phyloP scores from a whole-genome alignment of 2,888 invertebrate species.

The Tipula lateralis region DNA sequence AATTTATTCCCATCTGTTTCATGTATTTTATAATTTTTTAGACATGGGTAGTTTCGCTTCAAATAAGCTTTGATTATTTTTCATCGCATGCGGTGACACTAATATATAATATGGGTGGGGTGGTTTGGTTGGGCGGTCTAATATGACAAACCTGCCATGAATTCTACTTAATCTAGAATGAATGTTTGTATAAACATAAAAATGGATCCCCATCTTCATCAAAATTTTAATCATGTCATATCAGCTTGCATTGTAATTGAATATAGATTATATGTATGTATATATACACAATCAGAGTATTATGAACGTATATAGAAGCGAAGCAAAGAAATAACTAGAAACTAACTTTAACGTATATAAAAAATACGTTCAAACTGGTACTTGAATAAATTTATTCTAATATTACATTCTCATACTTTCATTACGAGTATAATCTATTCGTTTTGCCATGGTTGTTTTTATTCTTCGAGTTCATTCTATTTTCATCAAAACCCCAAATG shows the following conservation, averaged over 20 bases:
- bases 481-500: not conserved
- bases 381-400: conserved; percentile 24
- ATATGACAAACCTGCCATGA: not conserved
- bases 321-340: not conserved
- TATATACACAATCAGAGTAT: not conserved
- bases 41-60: not conserved
- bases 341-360: not conserved
- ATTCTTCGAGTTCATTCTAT: conserved; percentile 1
- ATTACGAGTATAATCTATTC: not conserved
- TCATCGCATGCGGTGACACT: not conserved
- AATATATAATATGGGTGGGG: not conserved
- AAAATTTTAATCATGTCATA: conserved; percentile 1
- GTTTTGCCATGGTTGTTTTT: not conserved
- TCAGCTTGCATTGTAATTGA: conserved; percentile 19
- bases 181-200: not conserved
- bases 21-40: not conserved
- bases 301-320: not conserved
- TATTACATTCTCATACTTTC: conserved; percentile 11
- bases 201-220: not conserved
- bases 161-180: not conserved
- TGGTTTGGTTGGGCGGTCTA: not conserved
- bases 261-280: conserved; percentile 12
- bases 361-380: conserved; percentile 6
- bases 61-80: not conserved
- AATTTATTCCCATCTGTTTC: conserved; percentile 7